phyloP scores from a whole-genome alignment of 2,113 vertebrate species.

The Dendropsophus ebraccatus region DNA sequence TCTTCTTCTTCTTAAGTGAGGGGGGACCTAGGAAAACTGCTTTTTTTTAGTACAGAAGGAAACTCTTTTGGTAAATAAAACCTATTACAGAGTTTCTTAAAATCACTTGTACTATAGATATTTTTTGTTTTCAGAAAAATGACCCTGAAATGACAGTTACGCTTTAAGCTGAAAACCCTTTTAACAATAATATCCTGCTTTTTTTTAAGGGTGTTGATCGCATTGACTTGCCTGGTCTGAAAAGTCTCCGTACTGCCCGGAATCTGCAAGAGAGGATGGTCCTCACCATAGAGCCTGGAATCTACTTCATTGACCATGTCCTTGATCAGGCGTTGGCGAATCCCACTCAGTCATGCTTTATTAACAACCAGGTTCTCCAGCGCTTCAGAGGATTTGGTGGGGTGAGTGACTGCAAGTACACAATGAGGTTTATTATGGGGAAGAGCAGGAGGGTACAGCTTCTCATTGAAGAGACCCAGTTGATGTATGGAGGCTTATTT shows the following conservation, averaged over 20 bases:
- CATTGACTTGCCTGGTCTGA: constrained; percentile 81
- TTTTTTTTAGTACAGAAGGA: too few relatives aligned
- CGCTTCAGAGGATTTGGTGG: constrained; percentile 84
- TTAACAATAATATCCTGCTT: not conserved
- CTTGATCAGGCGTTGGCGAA: constrained; percentile 85
- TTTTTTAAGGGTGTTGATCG: constrained; percentile 81
- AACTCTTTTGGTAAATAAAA: too few relatives aligned
- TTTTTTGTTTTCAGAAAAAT: too few relatives aligned
- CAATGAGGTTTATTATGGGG: not conserved
- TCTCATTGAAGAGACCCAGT: too few relatives aligned
- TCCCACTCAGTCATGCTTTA: constrained; percentile 81
- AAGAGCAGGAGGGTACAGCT: too few relatives aligned
- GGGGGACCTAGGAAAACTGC: too few relatives aligned
- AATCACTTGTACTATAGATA: too few relatives aligned
- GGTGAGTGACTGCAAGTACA: not conserved
- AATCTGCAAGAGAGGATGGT: constrained; percentile 88
- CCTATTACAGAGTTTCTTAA: too few relatives aligned
- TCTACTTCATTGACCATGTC: constrained; percentile 93
- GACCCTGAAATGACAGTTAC: too few relatives aligned
- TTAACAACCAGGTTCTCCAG: constrained; percentile 79
- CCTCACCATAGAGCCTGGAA: constrained; percentile 92
- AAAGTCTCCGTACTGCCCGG: constrained; percentile 85
- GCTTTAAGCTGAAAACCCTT: too few relatives aligned
- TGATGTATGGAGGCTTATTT: too few relatives aligned
- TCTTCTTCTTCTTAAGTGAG: too few relatives aligned